Evolutionary conservation across 2,888 invertebrate species (phyloP), one percentile per base, ranked within the genome.

Genomic region (Tromatobia lineatoria): DNA sequence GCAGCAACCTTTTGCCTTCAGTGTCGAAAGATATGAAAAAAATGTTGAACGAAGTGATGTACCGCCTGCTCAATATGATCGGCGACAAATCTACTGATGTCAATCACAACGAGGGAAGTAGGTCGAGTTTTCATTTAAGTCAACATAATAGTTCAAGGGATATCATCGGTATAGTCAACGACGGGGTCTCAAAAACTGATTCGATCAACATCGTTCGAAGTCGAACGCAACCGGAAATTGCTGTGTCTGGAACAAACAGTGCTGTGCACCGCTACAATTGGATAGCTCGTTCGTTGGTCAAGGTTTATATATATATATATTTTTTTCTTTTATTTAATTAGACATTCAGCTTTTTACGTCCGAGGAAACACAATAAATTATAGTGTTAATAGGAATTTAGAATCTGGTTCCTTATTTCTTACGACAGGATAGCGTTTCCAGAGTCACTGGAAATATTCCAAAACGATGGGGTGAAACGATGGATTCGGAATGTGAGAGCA

Each of bases 1-100:
- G 92, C 54, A 92, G 92, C 71, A 92, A 90, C 82, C 85, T 93
- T 42, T 67, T 93, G 25, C 92, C 93, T 3, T 54, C 45, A n/a
- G 74, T 92, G 4, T 87, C 91, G 2, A 91, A 91, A 76, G 91
- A 90, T 38, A 87, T 86, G 25, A 84, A 85, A 8, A 59, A 70
- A 15, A 83, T 92, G 42, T 80, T 92, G 23, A 88, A 88, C 23
- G 90, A 91, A 47, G 87, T 92, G 18, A 85, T 88, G 18, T 80
- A 89, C 54, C 88, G 82, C 81, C 83, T 92, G 13, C 86, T 92
- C 15, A 88, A 91, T 29, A 86, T 89, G 3, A 90, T 92, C 15
- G 85, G 82, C 45, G 84, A 85, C 23, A 90, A 90, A 52, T 47
- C 74, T 10, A 13, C 18, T 10, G 88, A 90, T 67, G 15, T 80